Evolutionary conservation across 2,113 vertebrate genomes (phyloP).

Genomic region (Ascaphus truei): DNA sequence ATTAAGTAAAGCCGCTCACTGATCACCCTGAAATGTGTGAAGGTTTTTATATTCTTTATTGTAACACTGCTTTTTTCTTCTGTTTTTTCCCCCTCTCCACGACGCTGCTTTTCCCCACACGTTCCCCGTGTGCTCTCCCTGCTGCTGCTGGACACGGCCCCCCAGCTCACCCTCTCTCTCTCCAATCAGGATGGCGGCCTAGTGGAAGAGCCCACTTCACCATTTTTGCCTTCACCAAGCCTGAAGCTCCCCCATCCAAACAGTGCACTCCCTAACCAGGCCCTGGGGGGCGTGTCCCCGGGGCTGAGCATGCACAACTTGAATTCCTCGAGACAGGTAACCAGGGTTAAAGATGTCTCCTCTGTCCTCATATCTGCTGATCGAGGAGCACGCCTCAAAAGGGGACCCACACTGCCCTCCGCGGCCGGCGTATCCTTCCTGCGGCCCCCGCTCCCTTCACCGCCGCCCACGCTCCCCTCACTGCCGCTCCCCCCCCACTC

Average conservation of each 20-base stretch:
- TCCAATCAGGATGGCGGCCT: slow-evolving; percentile 88
- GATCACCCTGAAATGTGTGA: too few relatives aligned
- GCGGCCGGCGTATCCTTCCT: too few relatives aligned
- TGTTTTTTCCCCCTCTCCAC: slow-evolving; percentile 58
- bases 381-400: too few relatives aligned
- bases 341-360: slow-evolving; percentile 15
- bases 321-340: slow-evolving; percentile 98
- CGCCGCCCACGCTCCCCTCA: too few relatives aligned
- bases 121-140: slow-evolving; percentile 46
- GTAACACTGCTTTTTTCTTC: slow-evolving; percentile 52
- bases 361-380: too few relatives aligned
- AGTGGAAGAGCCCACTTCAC: slow-evolving; percentile 92
- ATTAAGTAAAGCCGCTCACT: too few relatives aligned
- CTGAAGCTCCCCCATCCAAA: slow-evolving; percentile 96
- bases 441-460: too few relatives aligned
- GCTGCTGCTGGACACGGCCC: slow-evolving; percentile 44
- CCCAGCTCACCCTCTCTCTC: slow-evolving; percentile 70
- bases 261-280: slow-evolving; percentile 92
- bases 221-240: slow-evolving; percentile 98
- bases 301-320: slow-evolving; percentile 99
- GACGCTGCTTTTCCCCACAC: slow-evolving; percentile 48
- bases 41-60: slow-evolving; percentile 8
- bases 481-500: too few relatives aligned
- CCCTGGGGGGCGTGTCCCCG: slow-evolving; percentile 90
- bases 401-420: too few relatives aligned